These are phyloP conservation scores for Peromyscus californicus DNA, from an alignment of 2,113 vertebrate species.

Conservation along the genomic window DNA sequence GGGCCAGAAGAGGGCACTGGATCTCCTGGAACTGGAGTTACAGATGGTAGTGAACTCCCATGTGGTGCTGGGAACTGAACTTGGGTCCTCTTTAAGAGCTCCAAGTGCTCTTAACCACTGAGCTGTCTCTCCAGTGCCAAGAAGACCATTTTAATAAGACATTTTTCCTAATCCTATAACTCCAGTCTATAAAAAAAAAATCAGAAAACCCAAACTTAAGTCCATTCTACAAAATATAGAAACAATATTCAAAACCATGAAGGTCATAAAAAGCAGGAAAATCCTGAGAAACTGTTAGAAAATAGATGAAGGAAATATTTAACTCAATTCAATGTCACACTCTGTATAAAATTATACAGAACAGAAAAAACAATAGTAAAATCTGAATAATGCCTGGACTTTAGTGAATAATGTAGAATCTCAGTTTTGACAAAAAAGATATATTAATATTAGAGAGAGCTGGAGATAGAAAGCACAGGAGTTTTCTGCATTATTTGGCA, in stretches of 20 bases:
- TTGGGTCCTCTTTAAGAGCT: not conserved
- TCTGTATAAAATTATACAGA: not conserved
- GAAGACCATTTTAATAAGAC: not conserved
- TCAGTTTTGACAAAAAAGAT: slow-evolving; percentile 34
- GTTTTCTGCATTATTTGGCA: not conserved
- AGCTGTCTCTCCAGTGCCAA: not conserved
- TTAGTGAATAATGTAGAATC: not conserved
- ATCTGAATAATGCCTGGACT: not conserved
- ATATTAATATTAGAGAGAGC: not conserved
- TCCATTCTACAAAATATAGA: slow-evolving; percentile 12
- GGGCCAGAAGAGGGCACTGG: not conserved
- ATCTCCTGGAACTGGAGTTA: not conserved
- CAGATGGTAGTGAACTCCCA: not conserved
- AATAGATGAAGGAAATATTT: not conserved
- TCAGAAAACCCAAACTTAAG: slow-evolving; percentile 7
- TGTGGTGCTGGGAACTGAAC: not conserved
- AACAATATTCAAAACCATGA: slow-evolving; percentile 18
- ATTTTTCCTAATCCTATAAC: not conserved
- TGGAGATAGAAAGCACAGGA: not conserved
- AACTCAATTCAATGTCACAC: not conserved
- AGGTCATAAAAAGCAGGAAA: not conserved
- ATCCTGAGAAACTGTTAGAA: not conserved
- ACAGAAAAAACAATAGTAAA: not conserved
- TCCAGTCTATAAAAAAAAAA: slow-evolving; percentile 32
- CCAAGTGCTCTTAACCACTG: not conserved